Percentiles rank a stretch among this genome's conserved stretches.
Evolutionary conservation across 2,113 vertebrate species (phyloP).

Genomic region (Notiomystis cincta): DNA sequence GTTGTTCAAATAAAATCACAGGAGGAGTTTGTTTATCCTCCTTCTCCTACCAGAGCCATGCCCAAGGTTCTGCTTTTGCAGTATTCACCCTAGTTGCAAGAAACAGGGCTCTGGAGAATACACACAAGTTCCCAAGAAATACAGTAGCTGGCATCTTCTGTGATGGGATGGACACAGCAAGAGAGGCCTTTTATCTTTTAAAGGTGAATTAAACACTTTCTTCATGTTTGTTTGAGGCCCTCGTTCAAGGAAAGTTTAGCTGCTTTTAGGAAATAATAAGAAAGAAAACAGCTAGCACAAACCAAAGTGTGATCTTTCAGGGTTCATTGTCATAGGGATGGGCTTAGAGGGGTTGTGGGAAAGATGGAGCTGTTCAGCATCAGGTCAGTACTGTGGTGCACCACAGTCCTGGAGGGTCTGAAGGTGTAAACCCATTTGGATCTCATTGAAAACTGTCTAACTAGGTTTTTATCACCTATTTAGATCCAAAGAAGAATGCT

Average conservation of each 20-base stretch:
- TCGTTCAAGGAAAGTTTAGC: neutral
- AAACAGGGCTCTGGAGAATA: neutral
- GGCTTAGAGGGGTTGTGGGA: neutral
- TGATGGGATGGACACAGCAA: neutral
- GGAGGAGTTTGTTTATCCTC: neutral
- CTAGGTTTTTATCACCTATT: neutral
- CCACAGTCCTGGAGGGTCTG: neutral
- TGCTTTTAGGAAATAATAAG: neutral
- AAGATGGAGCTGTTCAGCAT: neutral
- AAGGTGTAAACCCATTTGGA: neutral
- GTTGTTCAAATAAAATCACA: neutral
- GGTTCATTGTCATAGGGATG: neutral
- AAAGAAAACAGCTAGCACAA: neutral
- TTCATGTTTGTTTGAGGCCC: neutral
- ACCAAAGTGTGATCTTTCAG: neutral
- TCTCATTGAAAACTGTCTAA: neutral
- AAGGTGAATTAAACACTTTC: neutral
- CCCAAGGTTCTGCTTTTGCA: neutral
- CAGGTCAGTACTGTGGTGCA: neutral
- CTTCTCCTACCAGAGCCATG: neutral
- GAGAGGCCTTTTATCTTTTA: neutral
- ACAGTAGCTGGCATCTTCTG: neutral
- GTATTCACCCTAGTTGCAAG: neutral
- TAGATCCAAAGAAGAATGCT: neutral
- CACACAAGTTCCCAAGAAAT: neutral